Evolutionary conservation across 2,797 vertebrate genomes (phyloP).

Genomic region (Cephalopachus bancanus): DNA sequence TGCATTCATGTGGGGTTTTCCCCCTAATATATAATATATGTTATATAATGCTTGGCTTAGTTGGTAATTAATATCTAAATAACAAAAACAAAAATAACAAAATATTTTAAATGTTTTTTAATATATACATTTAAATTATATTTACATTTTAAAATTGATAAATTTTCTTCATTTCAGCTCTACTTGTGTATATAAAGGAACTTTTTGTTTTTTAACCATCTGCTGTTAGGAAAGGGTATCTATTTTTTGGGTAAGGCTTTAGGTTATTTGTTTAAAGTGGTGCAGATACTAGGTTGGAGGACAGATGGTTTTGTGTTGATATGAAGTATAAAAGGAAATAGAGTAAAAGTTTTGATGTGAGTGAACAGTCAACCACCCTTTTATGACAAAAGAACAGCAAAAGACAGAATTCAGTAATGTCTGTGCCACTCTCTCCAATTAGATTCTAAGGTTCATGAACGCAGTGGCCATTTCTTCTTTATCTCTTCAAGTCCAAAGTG

Average conservation of each 20-base stretch:
- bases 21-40: too few species aligned
- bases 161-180: slow-evolving; percentile 20
- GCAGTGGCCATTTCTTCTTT: not conserved
- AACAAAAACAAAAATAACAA: not conserved
- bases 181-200: not conserved
- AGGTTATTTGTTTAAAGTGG: slow-evolving; percentile 63
- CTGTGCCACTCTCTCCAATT: not conserved
- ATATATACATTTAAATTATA: not conserved
- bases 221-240: slow-evolving; percentile 51
- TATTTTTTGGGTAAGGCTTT: slow-evolving; percentile 37
- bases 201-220: slow-evolving; percentile 29
- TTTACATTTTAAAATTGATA: not conserved
- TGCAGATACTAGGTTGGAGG: not conserved
- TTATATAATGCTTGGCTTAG: not conserved
- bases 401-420: slow-evolving; percentile 1
- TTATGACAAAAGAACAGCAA: slow-evolving; percentile 35
- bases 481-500: not conserved
- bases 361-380: not conserved
- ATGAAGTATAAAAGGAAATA: not conserved
- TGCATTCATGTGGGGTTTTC: not conserved
- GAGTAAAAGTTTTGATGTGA: slow-evolving; percentile 53
- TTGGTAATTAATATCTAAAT: not conserved
- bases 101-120: not conserved
- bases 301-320: slow-evolving; percentile 62
- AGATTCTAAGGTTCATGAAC: not conserved